Evolutionary conservation across 2,888 invertebrate genomes (phyloP), one percentile per base, ranked within the genome.

Genomic region (Chrysodeixis includens): DNA sequence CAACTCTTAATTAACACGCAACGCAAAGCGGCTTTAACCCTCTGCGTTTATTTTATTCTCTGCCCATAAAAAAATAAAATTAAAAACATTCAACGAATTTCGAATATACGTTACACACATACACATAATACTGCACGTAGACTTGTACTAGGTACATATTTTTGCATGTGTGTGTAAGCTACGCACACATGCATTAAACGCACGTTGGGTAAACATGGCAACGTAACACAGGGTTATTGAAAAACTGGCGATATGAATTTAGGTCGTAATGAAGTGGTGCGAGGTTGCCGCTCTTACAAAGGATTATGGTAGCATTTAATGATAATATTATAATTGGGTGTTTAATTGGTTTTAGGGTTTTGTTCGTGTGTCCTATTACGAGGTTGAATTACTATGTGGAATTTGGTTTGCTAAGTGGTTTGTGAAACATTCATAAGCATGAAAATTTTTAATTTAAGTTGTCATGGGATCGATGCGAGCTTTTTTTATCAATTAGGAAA

Each of bases 1-100:
- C 12, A 58, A 40, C 35, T 56, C 35, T 71, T 71, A 75, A 71
- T 71, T 75, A 71, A 62, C 62, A 70, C 51, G 58, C 30, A 56
- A 56, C 71, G 71, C 18, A 32, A 71, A 49, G 46, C 51, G 46
- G 63, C 63, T 71, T 56, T 53, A 20, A 22, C 14, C 46, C 32
- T 57, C 22, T n/a, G 7, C 46, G 40, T 71, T 49, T 49, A 49
- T 49, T 49, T 61, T 49, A 57, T 69, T 55, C 44, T 32, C 16
- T 46, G 52, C 7, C 4, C 14, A 52, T 58, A 75, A 54, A 14
- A 40, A 49, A 49, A 49, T 20, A 20, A 49, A 49, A 49, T 49
- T 49, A 54, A 59, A 67, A 49, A 22, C 35, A 9, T 49, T 22
- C 16, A 30, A 16, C 3, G 20, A 35, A 69, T 69, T 49, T 61